These are phyloP conservation scores for Alaudala cheleensis DNA, from an alignment of 2,113 vertebrate genomes.

Conservation along the genomic window DNA sequence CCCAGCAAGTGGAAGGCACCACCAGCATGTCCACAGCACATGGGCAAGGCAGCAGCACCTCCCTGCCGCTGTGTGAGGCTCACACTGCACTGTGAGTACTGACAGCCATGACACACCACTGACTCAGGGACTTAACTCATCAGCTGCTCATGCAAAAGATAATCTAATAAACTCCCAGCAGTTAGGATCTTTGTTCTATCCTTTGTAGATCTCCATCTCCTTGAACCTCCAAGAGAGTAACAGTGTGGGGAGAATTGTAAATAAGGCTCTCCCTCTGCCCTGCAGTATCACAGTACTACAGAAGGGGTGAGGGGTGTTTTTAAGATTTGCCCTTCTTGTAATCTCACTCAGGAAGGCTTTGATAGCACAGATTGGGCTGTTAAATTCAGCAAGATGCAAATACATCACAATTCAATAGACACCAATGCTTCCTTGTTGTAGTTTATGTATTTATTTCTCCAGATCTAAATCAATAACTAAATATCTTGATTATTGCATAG, in stretches of 20 bases:
- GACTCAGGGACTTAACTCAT: background rate
- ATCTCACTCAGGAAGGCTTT: background rate
- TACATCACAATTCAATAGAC: background rate
- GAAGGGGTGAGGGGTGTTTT: background rate
- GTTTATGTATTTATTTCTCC: background rate
- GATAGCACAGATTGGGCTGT: background rate
- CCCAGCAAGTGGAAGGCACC: background rate
- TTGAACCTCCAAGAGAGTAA: background rate
- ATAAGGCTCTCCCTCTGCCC: background rate
- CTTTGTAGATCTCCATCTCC: background rate
- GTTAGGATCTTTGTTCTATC: background rate
- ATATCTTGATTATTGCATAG: background rate
- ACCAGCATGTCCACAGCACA: background rate
- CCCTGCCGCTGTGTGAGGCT: background rate
- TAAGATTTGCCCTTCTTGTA: background rate
- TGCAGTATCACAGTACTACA: background rate
- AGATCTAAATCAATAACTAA: background rate
- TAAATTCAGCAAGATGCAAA: background rate
- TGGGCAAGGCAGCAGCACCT: background rate
- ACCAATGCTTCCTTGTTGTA: background rate
- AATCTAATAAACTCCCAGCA: background rate
- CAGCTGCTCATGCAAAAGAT: background rate
- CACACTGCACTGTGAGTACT: background rate
- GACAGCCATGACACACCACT: background rate
- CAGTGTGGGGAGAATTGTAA: background rate